These are phyloP conservation scores for Gymnobelideus leadbeateri DNA, from an alignment of 2,113 vertebrate genomes.

Conservation along the genomic window DNA sequence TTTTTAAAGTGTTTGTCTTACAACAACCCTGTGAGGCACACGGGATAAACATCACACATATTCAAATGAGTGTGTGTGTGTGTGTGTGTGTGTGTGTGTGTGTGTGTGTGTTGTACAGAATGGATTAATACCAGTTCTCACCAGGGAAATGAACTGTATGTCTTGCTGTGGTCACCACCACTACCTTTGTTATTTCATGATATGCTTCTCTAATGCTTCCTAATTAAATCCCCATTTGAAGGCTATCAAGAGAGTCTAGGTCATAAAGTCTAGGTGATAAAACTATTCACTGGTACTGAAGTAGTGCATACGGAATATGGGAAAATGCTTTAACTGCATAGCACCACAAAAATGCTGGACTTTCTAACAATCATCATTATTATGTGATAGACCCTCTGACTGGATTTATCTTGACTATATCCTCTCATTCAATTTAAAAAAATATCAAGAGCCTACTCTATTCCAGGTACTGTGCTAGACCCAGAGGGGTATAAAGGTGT, in stretches of 20 bases:
- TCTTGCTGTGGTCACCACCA: conserved; percentile 45
- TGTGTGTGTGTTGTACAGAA: background rate
- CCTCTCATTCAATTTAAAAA: background rate
- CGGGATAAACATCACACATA: background rate
- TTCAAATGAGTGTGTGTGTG: background rate
- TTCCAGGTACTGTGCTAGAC: background rate
- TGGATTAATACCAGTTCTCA: conserved; percentile 35
- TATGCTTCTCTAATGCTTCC: conserved; percentile 69
- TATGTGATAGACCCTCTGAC: background rate
- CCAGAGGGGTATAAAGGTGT: background rate
- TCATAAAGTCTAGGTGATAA: conserved; percentile 46
- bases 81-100: background rate
- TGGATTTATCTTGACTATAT: background rate
- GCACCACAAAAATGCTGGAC: background rate
- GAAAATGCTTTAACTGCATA: background rate
- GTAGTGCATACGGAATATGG: conserved; percentile 70
- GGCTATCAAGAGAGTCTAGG: conserved; percentile 68
- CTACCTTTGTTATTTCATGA: conserved; percentile 69
- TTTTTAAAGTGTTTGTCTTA: background rate
- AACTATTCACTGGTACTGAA: conserved; percentile 75
- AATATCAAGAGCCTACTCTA: background rate
- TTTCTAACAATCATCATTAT: background rate
- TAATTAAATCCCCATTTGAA: conserved; percentile 79
- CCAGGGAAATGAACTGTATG: conserved; percentile 36
- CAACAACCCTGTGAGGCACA: background rate